phyloP scores from a whole-genome alignment of 2,888 invertebrate species.

The Celastrina argiolus region DNA sequence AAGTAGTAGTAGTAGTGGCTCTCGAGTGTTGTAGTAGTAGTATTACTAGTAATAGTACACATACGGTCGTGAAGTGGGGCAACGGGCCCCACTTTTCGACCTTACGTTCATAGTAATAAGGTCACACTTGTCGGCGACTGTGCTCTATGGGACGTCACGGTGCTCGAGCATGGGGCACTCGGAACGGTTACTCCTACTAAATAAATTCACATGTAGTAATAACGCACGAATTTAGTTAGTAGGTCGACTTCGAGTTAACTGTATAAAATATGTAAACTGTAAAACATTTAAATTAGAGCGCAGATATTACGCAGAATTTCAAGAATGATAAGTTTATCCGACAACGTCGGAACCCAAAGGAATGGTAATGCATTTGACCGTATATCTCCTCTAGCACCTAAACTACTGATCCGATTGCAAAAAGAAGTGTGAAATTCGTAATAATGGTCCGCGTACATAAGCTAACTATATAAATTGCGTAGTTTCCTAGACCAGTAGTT shows the following conservation, averaged over 20 bases:
- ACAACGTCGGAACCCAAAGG: too few relatives aligned
- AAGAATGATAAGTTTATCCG: background rate
- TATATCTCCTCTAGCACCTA: too few relatives aligned
- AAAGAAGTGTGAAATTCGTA: too few relatives aligned
- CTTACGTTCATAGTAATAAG: background rate
- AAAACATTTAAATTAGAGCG: slow-evolving; percentile 2
- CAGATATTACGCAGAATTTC: background rate
- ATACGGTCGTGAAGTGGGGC: background rate
- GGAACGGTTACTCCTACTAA: slow-evolving; percentile 4
- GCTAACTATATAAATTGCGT: too few relatives aligned
- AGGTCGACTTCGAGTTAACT: slow-evolving; percentile 15
- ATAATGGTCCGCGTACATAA: too few relatives aligned
- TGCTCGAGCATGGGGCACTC: slow-evolving; percentile 8
- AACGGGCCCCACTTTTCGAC: background rate
- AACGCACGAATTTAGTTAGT: slow-evolving; percentile 12
- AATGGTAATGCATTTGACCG: too few relatives aligned
- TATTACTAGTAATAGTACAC: too few relatives aligned
- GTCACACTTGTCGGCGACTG: background rate
- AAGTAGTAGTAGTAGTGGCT: too few relatives aligned
- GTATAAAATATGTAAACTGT: slow-evolving; percentile 14
- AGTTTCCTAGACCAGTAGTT: too few relatives aligned
- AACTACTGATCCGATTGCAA: too few relatives aligned
- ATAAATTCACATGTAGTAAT: slow-evolving; percentile 17
- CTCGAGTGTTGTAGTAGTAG: too few relatives aligned
- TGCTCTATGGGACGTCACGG: slow-evolving; percentile 15